Percentiles rank a stretch among this genome's conserved stretches.
phyloP scores from a whole-genome alignment of 2,113 vertebrate genomes.

The Zingel zingel region DNA sequence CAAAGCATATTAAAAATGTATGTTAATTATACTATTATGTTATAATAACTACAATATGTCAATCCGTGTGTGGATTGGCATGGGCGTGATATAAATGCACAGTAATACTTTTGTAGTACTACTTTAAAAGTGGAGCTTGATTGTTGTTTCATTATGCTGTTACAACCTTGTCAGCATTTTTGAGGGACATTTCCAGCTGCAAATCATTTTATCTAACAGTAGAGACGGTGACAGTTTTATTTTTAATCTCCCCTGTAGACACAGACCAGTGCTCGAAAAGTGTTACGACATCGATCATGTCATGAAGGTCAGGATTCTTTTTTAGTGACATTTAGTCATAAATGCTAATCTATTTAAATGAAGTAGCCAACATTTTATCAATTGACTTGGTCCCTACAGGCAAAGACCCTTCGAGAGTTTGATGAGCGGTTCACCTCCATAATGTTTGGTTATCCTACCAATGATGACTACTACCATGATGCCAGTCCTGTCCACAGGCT shows the following conservation, averaged over 20 bases:
- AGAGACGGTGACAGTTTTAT: conserved; percentile 30
- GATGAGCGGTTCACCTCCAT: conserved; percentile 96
- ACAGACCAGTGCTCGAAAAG: conserved; percentile 93
- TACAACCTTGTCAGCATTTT: conserved; percentile 32
- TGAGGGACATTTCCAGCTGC: conserved; percentile 20
- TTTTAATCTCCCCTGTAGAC: conserved; percentile 83
- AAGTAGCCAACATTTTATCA: background rate
- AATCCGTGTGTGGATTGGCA: background rate
- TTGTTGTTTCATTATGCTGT: conserved; percentile 12
- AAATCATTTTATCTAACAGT: conserved; percentile 37
- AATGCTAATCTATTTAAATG: conserved; percentile 15
- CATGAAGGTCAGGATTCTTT: conserved; percentile 91
- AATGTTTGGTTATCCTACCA: conserved; percentile 96
- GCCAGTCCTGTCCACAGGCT: conserved; percentile 93
- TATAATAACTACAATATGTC: background rate
- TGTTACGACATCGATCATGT: conserved; percentile 95
- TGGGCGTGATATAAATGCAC: background rate
- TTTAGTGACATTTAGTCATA: background rate
- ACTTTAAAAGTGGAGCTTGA: conserved; percentile 2
- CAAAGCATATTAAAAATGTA: background rate
- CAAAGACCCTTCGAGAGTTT: conserved; percentile 96
- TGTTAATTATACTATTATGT: background rate
- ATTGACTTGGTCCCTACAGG: conserved; percentile 79
- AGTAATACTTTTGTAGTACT: background rate
- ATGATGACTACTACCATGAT: conserved; percentile 96